Base-by-base conservation (phyloP, 2,888 invertebrate genomes). In the Lasioglossum vierecki region DNA sequence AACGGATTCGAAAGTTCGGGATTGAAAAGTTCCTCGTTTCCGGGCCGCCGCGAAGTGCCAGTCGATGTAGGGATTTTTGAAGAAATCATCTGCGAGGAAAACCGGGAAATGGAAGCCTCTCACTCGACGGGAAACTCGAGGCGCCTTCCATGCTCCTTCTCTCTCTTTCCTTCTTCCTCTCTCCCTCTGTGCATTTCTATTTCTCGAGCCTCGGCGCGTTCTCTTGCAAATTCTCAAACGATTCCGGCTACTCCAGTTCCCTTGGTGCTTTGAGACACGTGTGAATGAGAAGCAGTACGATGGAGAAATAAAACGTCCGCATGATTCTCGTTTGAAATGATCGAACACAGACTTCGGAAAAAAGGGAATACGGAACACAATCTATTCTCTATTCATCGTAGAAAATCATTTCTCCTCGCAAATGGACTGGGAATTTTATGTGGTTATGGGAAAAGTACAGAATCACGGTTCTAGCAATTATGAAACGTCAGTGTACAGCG, bases 1-100 rank as follows among this genome's bases (percentile, higher is more conserved):
- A 26, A 26, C 44, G 46, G 46, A 41, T 68, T 26, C 60, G 30
- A 63, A 76, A 76, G 18, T 63, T 76, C 44, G 26, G 35, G 49
- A 46, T 77, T 49, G 68, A 68, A 41, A 68, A 68, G 68, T 68
- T 68, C 41, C 41, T 11, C 44, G 44, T 68, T 63, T 46, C 76
- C 46, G 30, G 18, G 44, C 63, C 9, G 22, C 66, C 41, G 57
- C 75, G 57, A 60, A 75, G 57, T 75, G 75, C 75, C 57, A 26
- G 30, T n/a, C 66, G 39, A n/a, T 49, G 76, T 66, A 46, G 44
- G 76, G 66, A 76, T 46, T 66, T 76, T 35, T 46, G 18, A 41
- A 68, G 76, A 76, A 66, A 76, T 66, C 76, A 35, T 68, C 49
- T 41, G 22, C 68, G 68, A 68, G 22, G 53, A 35, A 39, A 74